Conservation (phyloP, 2,113 vertebrate species). For the Actenoides lindsayi region DNA sequence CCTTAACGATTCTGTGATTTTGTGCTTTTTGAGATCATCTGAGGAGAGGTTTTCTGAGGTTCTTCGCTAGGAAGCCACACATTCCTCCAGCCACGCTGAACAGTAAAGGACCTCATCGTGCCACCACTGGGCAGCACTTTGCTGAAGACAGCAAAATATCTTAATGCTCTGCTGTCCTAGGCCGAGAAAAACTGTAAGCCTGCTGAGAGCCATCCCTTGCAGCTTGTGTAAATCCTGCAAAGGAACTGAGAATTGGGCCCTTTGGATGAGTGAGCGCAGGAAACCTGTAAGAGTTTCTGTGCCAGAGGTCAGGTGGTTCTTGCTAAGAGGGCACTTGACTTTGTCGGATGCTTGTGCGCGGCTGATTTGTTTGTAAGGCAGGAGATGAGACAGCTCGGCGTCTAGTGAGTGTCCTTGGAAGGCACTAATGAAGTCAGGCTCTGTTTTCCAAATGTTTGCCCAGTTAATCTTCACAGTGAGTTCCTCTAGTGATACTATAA, state of each 20-base stretch:
- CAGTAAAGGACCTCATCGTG: neutral
- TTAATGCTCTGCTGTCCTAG: neutral
- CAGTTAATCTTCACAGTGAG: neutral
- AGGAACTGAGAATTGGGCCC: neutral
- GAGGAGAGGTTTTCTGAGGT: neutral
- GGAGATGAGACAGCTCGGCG: neutral
- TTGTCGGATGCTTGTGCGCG: neutral
- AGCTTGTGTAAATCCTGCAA: neutral
- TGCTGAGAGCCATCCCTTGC: neutral
- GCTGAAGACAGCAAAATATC: neutral
- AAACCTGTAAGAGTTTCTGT: neutral
- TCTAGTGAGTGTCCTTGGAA: neutral
- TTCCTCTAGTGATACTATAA: neutral
- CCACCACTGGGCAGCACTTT: neutral
- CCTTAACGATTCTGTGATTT: no score
- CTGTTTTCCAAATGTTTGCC: neutral
- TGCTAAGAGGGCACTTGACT: neutral
- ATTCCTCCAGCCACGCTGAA: no score
- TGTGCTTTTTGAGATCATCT: neutral
- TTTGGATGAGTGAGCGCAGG: neutral
- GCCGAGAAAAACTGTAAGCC: neutral
- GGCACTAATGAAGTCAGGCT: neutral
- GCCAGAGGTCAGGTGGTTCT: neutral
- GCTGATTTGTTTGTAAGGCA: neutral
- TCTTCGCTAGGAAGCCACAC: neutral